Evolutionary conservation across 1,140 invertebrate species (phyloP).

Genomic region (Aphelinus certus): DNA sequence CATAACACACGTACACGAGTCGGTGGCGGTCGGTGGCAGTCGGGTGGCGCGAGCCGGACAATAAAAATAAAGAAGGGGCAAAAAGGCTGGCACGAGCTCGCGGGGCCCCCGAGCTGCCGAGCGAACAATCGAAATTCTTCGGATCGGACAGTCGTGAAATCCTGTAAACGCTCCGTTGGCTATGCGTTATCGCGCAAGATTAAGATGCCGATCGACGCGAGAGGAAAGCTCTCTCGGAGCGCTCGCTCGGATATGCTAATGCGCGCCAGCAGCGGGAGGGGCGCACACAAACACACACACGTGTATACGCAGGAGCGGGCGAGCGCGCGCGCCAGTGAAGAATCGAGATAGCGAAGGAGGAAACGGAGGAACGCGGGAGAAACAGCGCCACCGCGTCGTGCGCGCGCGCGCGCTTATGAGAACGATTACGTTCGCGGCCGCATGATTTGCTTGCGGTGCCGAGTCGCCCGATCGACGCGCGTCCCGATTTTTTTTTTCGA

Average conservation of each 20-base stretch:
- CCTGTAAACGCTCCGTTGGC: constrained; percentile 35
- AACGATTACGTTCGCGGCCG: too few species aligned
- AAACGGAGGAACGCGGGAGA: too few species aligned
- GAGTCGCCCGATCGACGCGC: too few species aligned
- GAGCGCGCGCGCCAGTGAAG: too few species aligned
- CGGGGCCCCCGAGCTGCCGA: constrained; percentile 28
- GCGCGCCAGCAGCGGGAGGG: constrained; percentile 4
- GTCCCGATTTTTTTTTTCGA: too few species aligned
- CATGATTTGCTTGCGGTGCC: too few species aligned
- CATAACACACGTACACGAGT: constrained; percentile 11
- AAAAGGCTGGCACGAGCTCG: neutral
- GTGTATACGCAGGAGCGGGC: too few species aligned
- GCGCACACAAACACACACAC: too few species aligned
- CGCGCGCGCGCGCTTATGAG: too few species aligned
- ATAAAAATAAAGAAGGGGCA: constrained; percentile 27
- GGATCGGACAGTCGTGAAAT: constrained; percentile 41
- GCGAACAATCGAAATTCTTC: constrained; percentile 44
- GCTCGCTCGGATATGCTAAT: constrained; percentile 40
- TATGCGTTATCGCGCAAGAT: constrained; percentile 42
- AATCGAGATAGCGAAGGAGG: too few species aligned
- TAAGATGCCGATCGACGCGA: constrained; percentile 44
- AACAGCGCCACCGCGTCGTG: too few species aligned
- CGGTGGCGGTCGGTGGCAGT: neutral
- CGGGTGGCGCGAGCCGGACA: constrained; percentile 9
- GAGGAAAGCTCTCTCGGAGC: constrained; percentile 36